These are phyloP conservation scores for Anagrus nilaparvatae DNA, from an alignment of 1,140 invertebrate genomes.

Conservation along the genomic window DNA sequence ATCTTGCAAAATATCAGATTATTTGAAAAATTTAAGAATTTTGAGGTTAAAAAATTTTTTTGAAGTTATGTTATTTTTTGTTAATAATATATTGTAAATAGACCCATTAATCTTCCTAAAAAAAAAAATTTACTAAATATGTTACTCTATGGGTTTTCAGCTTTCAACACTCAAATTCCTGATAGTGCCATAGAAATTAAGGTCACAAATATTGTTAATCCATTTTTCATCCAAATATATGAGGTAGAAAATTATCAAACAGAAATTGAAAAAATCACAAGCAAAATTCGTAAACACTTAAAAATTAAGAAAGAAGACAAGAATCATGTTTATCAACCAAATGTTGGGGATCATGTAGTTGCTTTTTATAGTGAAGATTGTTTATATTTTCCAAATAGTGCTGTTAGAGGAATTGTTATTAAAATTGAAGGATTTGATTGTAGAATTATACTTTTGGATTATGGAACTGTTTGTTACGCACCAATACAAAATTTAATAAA, in stretches of 20 bases:
- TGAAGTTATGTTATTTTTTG: too few species aligned
- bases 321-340: neutral
- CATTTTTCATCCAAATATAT: conserved; percentile 19
- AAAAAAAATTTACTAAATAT: too few species aligned
- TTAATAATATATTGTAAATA: too few species aligned
- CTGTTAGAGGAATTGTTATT: conserved; percentile 10
- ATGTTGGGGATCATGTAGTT: conserved; percentile 22
- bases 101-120: too few species aligned
- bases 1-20: too few species aligned
- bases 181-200: conserved; percentile 19
- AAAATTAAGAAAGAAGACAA: neutral
- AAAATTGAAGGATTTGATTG: neutral
- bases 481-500: conserved; percentile 19
- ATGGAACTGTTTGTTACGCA: conserved; percentile 22
- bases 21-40: too few species aligned
- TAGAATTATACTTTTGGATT: conserved; percentile 27
- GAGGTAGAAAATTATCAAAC: neutral
- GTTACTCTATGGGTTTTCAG: too few species aligned
- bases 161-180: too few species aligned
- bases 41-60: too few species aligned
- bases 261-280: neutral
- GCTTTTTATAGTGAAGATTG: too few species aligned
- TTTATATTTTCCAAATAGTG: neutral
- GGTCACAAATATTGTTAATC: conserved; percentile 27
- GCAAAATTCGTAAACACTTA: neutral